Conservation (phyloP, 2,888 invertebrate genomes). For the Lapara coniferarum region DNA sequence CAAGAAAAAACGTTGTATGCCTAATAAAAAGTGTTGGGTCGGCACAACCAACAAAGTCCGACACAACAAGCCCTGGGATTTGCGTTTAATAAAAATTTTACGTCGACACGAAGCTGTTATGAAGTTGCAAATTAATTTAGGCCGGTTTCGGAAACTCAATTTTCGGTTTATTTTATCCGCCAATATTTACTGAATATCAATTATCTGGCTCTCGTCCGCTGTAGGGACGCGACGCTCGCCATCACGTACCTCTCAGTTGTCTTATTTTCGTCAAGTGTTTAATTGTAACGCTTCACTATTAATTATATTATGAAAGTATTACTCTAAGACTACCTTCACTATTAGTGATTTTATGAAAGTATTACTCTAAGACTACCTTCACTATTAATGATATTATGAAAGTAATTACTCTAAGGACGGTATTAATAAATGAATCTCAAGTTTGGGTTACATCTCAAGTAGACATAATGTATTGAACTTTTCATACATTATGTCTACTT, state of each 20-base stretch:
- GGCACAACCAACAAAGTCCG: constrained; percentile 42
- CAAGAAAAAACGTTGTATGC: constrained; percentile 17
- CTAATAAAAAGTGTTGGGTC: constrained; percentile 38
- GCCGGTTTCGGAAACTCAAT: constrained; percentile 78
- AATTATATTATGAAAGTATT: not conserved
- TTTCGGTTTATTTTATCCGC: constrained; percentile 79
- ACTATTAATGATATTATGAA: not conserved
- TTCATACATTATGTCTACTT: too few species aligned
- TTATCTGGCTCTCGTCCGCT: constrained; percentile 62
- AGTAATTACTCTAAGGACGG: not conserved
- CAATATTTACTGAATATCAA: constrained; percentile 82
- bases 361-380: not conserved
- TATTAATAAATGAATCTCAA: too few species aligned
- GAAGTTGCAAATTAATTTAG: constrained; percentile 82
- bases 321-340: too few species aligned
- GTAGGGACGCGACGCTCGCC: constrained; percentile 50
- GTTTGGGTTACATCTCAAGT: too few species aligned
- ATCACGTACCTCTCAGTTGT: constrained; percentile 53
- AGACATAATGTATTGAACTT: too few species aligned
- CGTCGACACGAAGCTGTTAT: constrained; percentile 72
- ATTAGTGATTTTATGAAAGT: not conserved
- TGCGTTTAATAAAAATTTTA: constrained; percentile 73
- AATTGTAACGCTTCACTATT: not conserved
- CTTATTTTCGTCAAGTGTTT: constrained; percentile 16
- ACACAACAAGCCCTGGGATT: constrained; percentile 56